Evolutionary conservation across 2,888 invertebrate genomes (phyloP).

Genomic region (Athalia circularis): DNA sequence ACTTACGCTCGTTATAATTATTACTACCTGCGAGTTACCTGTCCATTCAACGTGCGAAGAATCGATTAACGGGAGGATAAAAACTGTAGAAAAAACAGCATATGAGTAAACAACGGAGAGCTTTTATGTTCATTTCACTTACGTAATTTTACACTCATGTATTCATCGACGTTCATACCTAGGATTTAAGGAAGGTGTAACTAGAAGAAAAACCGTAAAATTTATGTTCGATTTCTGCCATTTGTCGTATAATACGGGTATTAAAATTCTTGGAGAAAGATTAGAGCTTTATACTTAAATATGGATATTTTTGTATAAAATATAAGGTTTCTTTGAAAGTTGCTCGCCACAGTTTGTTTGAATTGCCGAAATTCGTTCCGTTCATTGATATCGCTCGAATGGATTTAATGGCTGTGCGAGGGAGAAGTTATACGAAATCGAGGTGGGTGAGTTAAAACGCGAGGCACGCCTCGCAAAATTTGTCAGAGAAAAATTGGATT

Average conservation of each 20-base stretch:
- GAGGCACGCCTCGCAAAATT: constrained; percentile 52
- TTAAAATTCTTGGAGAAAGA: background rate
- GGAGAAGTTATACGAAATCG: constrained; percentile 15
- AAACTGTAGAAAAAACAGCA: no score
- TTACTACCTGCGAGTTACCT: no score
- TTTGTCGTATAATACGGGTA: background rate
- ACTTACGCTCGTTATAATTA: no score
- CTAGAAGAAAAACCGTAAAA: no score
- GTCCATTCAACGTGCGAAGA: no score
- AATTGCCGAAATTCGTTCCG: constrained; percentile 38
- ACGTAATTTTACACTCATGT: no score
- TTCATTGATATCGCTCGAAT: constrained; percentile 38
- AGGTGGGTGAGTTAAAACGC: constrained; percentile 46
- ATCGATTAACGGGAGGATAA: no score
- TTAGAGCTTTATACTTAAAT: background rate
- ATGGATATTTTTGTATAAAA: constrained; percentile 23
- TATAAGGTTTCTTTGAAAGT: constrained; percentile 31
- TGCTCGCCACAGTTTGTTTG: constrained; percentile 36
- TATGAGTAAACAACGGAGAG: no score
- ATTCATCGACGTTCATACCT: no score
- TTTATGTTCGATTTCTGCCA: background rate
- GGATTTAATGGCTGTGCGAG: constrained; percentile 38
- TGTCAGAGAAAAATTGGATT: constrained; percentile 56
- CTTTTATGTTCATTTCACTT: no score
- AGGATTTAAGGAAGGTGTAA: no score